Base-by-base conservation (phyloP, 2,797 vertebrate species). In the Parauchenoglanis punctatus region DNA sequence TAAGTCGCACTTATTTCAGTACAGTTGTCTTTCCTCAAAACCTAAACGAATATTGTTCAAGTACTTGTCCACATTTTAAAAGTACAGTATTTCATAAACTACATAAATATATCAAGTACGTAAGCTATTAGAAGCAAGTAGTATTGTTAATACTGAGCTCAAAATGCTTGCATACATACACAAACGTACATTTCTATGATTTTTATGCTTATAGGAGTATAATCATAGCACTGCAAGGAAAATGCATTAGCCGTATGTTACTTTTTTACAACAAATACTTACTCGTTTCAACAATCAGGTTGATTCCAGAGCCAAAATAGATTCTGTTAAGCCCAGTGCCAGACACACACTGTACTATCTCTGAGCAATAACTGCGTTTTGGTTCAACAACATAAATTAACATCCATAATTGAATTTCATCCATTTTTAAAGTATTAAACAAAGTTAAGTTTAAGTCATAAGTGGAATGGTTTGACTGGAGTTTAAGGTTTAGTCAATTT, bases 331-430 rank as follows among this genome's bases (percentile, higher is more conserved):
- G 15, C 7, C 67, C 1, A 78, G 67, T 86, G 46, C 86, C 88
- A 72, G 0, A 90, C 91, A 94, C 93, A 93, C 94, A 94, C 91
- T 89, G 85, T 82, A 84, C 81, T 61, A 40, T 68, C 23, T 11
- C 82, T 61, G 52, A 85, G 83, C 91, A 89, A 46, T 84, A 88
- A 90, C 81, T 17, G 58, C 44, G 7, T 4, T 72, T 4, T 28
- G 20, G 44, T 28, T 59, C 54, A 10, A 59, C 49, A 56, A 1
- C 56, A 11, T 52, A 72, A 31, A 84, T 23, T 56, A 25, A 11
- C 7, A n/a, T n/a, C 0, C 23, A 46, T 17, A 63, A 61, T 2
- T 61, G 35, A 81, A 49, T 61, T 12, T 58, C 4, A 12, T 18
- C 0, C 2, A 59, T 59, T 58, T 58, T 40, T 20, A 20, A 10